These are phyloP conservation scores for Takifugu flavidus DNA, from an alignment of 2,113 vertebrate genomes.

Conservation along the genomic window DNA sequence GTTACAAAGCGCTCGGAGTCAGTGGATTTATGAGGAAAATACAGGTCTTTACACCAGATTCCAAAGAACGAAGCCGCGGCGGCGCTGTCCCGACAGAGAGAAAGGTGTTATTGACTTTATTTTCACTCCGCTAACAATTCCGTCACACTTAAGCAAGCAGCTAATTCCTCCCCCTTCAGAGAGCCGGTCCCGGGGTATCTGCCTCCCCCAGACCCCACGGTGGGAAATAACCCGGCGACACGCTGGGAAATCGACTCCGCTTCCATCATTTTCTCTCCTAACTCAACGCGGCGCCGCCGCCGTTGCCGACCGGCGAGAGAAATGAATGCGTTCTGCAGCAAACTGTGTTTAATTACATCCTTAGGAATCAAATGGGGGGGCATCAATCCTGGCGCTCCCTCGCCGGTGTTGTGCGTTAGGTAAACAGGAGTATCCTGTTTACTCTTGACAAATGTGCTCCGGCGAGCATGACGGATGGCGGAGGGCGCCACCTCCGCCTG, in stretches of 20 bases:
- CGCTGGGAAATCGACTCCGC: conserved; percentile 58
- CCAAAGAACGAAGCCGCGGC: too few relatives aligned
- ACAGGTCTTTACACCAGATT: too few relatives aligned
- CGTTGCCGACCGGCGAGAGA: conserved; percentile 20
- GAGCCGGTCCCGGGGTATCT: conserved; percentile 14
- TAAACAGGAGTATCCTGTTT: conserved; percentile 64
- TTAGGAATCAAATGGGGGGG: conserved; percentile 51
- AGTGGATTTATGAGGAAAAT: too few relatives aligned
- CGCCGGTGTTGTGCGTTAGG: conserved; percentile 50
- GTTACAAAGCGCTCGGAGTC: too few relatives aligned
- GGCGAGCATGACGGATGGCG: conserved; percentile 55
- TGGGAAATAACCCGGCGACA: conserved; percentile 37
- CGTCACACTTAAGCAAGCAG: conserved; percentile 47
- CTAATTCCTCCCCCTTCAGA: conserved; percentile 21
- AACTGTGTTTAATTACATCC: conserved; percentile 58
- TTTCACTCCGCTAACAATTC: conserved; percentile 51
- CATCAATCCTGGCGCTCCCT: conserved; percentile 64
- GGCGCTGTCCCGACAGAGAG: not conserved
- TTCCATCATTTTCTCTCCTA: conserved; percentile 37
- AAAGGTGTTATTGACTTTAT: conserved; percentile 32
- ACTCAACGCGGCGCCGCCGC: conserved; percentile 12
- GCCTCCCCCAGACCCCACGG: not conserved
- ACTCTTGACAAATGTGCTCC: conserved; percentile 56
- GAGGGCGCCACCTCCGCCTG: conserved; percentile 59
- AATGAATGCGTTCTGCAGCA: conserved; percentile 37